Base-by-base conservation (phyloP, 2,113 vertebrate species). In the Hyaena hyaena region DNA sequence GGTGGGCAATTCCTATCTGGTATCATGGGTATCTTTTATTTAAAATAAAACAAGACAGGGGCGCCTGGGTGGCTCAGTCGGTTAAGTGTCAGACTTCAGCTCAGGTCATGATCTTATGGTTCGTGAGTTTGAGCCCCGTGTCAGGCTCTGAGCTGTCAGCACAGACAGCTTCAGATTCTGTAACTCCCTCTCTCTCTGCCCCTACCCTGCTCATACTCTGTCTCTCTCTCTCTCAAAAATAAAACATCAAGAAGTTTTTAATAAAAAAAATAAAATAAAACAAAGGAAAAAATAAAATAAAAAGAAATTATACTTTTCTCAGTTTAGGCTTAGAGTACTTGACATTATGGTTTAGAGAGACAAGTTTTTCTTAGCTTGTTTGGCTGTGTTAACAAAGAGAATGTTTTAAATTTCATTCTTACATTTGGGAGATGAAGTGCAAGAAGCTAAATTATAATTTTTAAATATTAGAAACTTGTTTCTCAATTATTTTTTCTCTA, bases 401-500 rank as follows among this genome's bases (percentile, higher is more conserved):
- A 4, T 55, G 14, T 85, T 93, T 82, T 88, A 55, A 55, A 76
- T 76, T 95, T 9, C 61, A 83, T 31, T 6, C 26, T 94, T 58
- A 2, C 66, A 76, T 68, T 88, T 5, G 3, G 7, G 69, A 84
- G 21, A 55, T 28, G 33, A 85, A 88, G 31, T 1, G 0, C 89
- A 85, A 71, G 69, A 71, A 10, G 24, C 17, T 83, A 68, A 91
- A 85, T 35, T 85, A 76, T 15, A 98, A 93, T 76, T 88, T 96
- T 63, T 0, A 1, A 92, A 63, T 97, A 89, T 96, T 90, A 94
- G 74, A 90, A 24, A 48, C 24, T 96, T 97, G 90, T 26, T 93
- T 93, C 88, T 96, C 19, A 68, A 1, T 85, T 90, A 65, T 87
- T 73, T 97, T 97, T 87, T 24, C 43, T 84, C 39, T 55, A 53